Conservation (phyloP, 2,797 vertebrate species). For the Chromis chromis region DNA sequence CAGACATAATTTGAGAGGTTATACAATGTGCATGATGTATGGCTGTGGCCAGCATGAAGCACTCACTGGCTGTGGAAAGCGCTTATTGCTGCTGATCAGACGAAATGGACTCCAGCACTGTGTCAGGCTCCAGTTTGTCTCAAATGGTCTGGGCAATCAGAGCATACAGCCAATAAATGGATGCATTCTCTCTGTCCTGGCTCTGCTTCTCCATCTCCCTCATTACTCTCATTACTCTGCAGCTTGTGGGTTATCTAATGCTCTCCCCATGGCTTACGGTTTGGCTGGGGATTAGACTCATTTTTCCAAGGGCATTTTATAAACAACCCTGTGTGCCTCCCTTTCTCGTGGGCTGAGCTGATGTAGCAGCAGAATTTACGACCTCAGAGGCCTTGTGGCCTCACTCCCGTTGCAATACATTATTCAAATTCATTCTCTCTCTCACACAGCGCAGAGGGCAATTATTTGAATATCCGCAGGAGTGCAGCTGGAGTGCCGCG, state of each 20-base stretch:
- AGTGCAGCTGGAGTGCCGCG: constrained; percentile 64
- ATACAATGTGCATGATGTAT: constrained; percentile 58
- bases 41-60: constrained; percentile 56
- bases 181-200: constrained; percentile 80
- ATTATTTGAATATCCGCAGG: constrained; percentile 81
- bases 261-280: constrained; percentile 80
- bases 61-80: constrained; percentile 69
- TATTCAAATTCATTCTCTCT: constrained; percentile 81
- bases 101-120: constrained; percentile 78
- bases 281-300: constrained; percentile 82
- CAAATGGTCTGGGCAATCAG: constrained; percentile 80
- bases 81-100: constrained; percentile 80
- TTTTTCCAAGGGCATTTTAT: constrained; percentile 84
- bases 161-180: constrained; percentile 80
- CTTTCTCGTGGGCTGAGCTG: constrained; percentile 74
- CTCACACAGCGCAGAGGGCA: constrained; percentile 64
- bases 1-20: constrained; percentile 58
- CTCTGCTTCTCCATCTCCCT: constrained; percentile 76
- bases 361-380: constrained; percentile 80
- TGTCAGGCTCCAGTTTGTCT: constrained; percentile 84
- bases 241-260: constrained; percentile 83
- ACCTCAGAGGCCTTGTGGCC: constrained; percentile 77
- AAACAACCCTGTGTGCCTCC: constrained; percentile 80
- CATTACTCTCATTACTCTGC: constrained; percentile 84
- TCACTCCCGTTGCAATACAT: constrained; percentile 79